Conservation (phyloP, 2,888 invertebrate genomes). For the Piscicola geometra region DNA sequence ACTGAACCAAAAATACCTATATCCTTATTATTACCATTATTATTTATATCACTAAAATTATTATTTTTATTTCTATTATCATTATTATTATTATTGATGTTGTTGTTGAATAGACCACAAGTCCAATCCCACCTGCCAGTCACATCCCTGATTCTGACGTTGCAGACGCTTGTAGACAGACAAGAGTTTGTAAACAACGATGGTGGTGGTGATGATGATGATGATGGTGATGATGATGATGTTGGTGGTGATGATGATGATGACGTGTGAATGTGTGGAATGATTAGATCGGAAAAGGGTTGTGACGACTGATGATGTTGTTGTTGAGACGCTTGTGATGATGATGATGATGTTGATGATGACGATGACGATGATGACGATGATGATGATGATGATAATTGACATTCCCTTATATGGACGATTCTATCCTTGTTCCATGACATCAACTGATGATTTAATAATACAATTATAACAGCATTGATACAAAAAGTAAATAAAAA, state of each 20-base stretch:
- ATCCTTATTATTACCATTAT: not conserved
- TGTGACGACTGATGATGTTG: not conserved
- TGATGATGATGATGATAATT: conserved; percentile 3
- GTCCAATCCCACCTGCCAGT: not conserved
- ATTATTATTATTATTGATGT: not conserved
- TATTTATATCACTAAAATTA: not conserved
- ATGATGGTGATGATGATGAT: conserved; percentile 2
- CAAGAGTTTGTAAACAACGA: too few species aligned
- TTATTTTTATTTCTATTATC: not conserved
- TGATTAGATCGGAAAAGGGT: too few species aligned
- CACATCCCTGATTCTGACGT: not conserved
- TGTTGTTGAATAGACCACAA: not conserved
- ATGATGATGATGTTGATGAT: not conserved
- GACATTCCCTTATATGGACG: not conserved
- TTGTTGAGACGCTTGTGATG: not conserved
- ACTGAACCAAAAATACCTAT: too few species aligned
- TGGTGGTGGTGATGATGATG: conserved; percentile 7
- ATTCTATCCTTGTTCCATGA: conserved; percentile 4
- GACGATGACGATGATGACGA: not conserved
- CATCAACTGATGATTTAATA: not conserved
- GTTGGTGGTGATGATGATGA: not conserved
- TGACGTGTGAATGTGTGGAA: too few species aligned
- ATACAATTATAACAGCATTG: not conserved
- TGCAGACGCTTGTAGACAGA: too few species aligned
- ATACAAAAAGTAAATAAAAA: not conserved